Evolutionary conservation across 2,113 vertebrate genomes (phyloP).

Genomic region (Felis chaus): DNA sequence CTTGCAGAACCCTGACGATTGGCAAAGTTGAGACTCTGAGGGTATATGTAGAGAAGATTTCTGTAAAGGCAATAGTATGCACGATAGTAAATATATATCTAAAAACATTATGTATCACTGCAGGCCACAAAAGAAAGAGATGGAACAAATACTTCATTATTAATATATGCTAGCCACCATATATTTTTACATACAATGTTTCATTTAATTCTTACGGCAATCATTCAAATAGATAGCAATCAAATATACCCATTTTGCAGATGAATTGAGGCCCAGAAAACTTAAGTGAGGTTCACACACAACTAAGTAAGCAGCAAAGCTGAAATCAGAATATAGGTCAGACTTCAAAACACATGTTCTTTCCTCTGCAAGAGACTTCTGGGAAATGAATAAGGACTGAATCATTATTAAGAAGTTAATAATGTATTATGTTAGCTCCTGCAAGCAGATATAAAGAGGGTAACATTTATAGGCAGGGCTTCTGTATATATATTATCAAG

Average conservation of each 20-base stretch:
- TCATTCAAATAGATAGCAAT: neutral
- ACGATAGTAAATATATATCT: constrained; percentile 56
- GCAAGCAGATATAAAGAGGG: constrained; percentile 10
- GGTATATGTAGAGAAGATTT: constrained; percentile 97
- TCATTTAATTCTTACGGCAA: neutral
- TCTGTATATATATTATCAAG: constrained; percentile 5
- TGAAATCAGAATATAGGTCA: neutral
- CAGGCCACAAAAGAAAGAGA: neutral
- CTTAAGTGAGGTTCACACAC: neutral
- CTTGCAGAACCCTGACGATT: constrained; percentile 98
- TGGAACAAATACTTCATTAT: neutral
- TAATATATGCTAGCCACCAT: neutral
- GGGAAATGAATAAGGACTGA: constrained; percentile 19
- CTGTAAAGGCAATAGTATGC: constrained; percentile 83
- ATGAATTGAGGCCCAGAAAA: neutral
- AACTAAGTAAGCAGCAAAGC: neutral
- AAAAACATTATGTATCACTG: constrained; percentile 32
- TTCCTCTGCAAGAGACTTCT: neutral
- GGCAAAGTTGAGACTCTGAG: constrained; percentile 98
- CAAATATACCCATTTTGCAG: neutral
- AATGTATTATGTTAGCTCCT: neutral
- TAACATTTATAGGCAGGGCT: neutral
- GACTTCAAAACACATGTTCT: constrained; percentile 11
- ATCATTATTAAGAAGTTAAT: constrained; percentile 19
- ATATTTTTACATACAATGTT: neutral